Percentiles rank a stretch among this genome's conserved stretches.
Evolutionary conservation across 1,140 invertebrate species (phyloP).

Genomic region (Temnothorax curvispinosus): DNA sequence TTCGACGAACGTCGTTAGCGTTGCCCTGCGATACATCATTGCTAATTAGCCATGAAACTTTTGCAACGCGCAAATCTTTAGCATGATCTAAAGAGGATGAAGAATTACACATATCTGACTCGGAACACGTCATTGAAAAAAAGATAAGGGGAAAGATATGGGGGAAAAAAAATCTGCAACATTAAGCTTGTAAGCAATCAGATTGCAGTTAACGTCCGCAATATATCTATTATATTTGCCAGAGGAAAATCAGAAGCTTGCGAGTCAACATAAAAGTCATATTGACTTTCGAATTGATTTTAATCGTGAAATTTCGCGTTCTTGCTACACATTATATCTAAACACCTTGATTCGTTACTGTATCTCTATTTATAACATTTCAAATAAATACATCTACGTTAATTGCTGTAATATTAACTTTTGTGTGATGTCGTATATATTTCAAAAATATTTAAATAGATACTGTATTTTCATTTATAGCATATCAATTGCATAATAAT

Average conservation of each 20-base stretch:
- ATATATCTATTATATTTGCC: neutral
- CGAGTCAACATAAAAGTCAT: neutral
- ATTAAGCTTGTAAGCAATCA: constrained; percentile 40
- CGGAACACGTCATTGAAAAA: neutral
- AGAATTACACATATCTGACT: constrained; percentile 36
- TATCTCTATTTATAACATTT: neutral
- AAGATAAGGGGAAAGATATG: neutral
- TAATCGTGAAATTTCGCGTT: neutral
- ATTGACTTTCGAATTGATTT: constrained; percentile 6
- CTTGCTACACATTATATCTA: neutral
- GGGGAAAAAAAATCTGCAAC: neutral
- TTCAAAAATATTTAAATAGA: too few relatives aligned
- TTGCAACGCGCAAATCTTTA: constrained; percentile 10
- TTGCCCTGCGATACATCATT: constrained; percentile 65
- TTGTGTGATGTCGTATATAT: too few relatives aligned
- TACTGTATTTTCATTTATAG: neutral
- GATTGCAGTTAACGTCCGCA: neutral
- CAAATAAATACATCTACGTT: neutral
- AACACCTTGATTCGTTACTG: neutral
- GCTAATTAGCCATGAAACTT: constrained; percentile 69
- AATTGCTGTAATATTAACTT: too few relatives aligned
- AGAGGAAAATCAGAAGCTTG: constrained; percentile 1
- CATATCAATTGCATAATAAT: neutral
- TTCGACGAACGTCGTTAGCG: constrained; percentile 43
- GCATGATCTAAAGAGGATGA: constrained; percentile 8